Evolutionary conservation across 1,140 invertebrate genomes (phyloP), one percentile per base, ranked within the genome.

Genomic region (Meloidogyne exigua): DNA sequence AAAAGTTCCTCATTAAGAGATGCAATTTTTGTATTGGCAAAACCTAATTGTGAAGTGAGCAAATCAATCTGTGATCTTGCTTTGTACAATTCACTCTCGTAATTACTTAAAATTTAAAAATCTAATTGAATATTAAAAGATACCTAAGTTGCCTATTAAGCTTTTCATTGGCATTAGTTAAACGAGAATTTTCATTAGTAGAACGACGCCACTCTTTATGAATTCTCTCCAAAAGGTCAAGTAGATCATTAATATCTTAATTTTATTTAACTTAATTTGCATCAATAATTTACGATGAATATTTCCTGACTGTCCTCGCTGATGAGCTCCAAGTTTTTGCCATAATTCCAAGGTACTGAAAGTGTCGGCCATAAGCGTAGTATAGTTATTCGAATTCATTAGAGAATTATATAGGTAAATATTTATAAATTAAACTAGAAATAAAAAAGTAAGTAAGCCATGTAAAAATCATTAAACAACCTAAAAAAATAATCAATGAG

Each of bases 61-160:
- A 25, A 2, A 28, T 62, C 57, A 15, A 28, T 39, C 4, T 25
- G 28, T 11, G 18, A 26, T 15, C 13, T 73, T 23, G 12, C 39
- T 32, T 73, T 0, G 4, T 73, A 57, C 72, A 73, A 65, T 66
- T 62, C 72, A 4, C 9, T 4, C 36, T 73, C 57, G 28, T 32
- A 73, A 12, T 73, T 73, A 9, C 65, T 69, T 49, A 72, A 71
- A 75, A 74, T 39, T 39, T 39, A 9, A 39, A 39, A 39, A 9
- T 39, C 10, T 9, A 4, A 9, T 39, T 39, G 10, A 39, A 39
- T 32, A 2, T 32, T 32, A 13, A 25, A 26, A 49, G 4, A 57
- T 71, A 76, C 65, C 62, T 39, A 25, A 18, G 25, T 64, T 73
- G 72, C 11, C 72, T 62, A 25, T 73, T 73, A 62, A 73, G 39